Evolutionary conservation across 2,888 invertebrate genomes (phyloP).

Genomic region (Actias luna): DNA sequence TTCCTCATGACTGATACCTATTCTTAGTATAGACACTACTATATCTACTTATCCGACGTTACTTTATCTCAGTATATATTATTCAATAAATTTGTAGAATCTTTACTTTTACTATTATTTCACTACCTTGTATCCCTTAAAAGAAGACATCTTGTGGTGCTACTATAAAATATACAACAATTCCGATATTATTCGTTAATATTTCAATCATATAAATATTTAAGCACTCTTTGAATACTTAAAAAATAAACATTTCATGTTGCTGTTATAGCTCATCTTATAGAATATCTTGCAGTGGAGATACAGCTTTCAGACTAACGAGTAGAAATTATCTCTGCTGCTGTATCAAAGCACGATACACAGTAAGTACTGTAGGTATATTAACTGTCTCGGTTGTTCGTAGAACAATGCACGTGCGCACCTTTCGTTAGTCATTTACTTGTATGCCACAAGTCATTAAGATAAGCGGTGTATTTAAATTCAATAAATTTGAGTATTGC

Average conservation of each 20-base stretch:
- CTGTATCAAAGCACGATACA: conserved; percentile 39
- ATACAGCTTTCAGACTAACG: conserved; percentile 23
- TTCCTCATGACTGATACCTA: too few relatives aligned
- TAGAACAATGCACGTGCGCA: conserved; percentile 51
- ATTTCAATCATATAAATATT: too few relatives aligned
- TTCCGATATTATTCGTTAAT: too few relatives aligned
- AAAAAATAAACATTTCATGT: neutral
- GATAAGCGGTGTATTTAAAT: neutral
- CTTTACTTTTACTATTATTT: too few relatives aligned
- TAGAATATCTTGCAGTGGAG: neutral
- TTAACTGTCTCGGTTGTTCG: conserved; percentile 38
- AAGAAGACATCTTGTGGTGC: too few relatives aligned
- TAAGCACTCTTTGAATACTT: neutral
- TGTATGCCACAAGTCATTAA: neutral
- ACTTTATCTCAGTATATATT: too few relatives aligned
- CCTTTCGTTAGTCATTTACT: conserved; percentile 29
- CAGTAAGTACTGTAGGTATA: conserved; percentile 40
- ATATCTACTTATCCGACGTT: too few relatives aligned
- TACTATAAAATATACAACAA: too few relatives aligned
- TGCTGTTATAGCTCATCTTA: neutral
- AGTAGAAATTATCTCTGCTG: conserved; percentile 31
- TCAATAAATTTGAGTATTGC: too few relatives aligned
- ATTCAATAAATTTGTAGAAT: too few relatives aligned
- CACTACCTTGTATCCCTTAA: too few relatives aligned
- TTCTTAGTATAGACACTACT: too few relatives aligned